Conservation (phyloP, 2,113 vertebrate genomes). For the Gambusia holbrooki region DNA sequence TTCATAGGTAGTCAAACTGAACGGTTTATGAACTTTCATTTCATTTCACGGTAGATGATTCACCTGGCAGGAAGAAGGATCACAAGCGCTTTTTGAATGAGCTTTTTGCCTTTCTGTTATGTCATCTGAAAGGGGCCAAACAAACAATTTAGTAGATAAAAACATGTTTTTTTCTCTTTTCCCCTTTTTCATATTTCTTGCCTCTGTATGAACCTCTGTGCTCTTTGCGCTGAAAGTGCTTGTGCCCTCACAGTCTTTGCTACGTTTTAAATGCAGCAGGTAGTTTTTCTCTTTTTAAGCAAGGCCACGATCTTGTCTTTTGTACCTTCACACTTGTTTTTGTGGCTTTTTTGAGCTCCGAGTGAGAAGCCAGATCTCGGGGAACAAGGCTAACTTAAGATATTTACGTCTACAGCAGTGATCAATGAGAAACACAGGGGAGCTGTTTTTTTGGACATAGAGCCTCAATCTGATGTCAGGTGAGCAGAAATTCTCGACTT, state of each 20-base stretch:
- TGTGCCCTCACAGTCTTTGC: not conserved
- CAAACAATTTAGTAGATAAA: too few species aligned
- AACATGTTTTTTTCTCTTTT: too few species aligned
- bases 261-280: not conserved
- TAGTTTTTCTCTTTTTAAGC: not conserved
- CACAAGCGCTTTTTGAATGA: too few species aligned
- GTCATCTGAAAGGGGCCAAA: too few species aligned
- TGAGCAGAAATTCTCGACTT: constrained; percentile 7
- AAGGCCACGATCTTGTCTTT: not conserved
- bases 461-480: constrained; percentile 39
- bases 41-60: not conserved
- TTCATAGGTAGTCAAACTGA: not conserved
- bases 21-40: not conserved
- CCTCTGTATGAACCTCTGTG: too few species aligned
- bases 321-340: constrained; percentile 13
- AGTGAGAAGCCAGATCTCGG: constrained; percentile 32
- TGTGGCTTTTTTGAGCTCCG: constrained; percentile 21
- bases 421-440: constrained; percentile 25
- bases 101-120: too few species aligned
- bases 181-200: too few species aligned
- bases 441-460: constrained; percentile 25
- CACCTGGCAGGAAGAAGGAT: not conserved
- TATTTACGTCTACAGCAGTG: constrained; percentile 42
- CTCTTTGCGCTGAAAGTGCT: not conserved
- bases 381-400: constrained; percentile 31